Conservation (phyloP, 1,140 invertebrate genomes). For the Monochamus saltuarius region DNA sequence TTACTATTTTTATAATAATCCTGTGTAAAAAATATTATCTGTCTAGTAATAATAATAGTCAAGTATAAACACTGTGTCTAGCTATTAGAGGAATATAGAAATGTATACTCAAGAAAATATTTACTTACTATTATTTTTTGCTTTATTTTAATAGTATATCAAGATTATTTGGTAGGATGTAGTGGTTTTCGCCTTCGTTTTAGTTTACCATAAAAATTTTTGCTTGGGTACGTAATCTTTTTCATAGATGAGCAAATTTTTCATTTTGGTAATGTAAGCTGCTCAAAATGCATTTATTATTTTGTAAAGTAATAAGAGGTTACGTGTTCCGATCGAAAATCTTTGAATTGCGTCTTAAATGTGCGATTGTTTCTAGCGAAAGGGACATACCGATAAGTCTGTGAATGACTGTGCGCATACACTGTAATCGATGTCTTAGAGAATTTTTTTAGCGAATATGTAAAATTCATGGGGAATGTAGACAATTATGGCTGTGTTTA, state of each 20-base stretch:
- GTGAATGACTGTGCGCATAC: background rate
- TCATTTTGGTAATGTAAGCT: background rate
- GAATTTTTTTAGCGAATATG: slow-evolving; percentile 4
- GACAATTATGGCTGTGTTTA: slow-evolving; percentile 14
- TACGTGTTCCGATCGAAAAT: background rate
- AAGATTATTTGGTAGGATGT: background rate
- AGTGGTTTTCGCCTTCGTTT: background rate
- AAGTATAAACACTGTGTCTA: background rate
- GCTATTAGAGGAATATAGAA: background rate
- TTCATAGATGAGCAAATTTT: too few relatives aligned
- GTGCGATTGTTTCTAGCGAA: background rate
- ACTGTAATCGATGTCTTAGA: background rate
- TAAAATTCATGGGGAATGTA: slow-evolving; percentile 3
- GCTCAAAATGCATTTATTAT: background rate
- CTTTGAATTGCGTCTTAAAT: slow-evolving; percentile 1
- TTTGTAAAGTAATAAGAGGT: background rate
- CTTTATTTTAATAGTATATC: background rate
- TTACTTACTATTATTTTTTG: slow-evolving; percentile 3
- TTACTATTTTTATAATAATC: slow-evolving; percentile 10
- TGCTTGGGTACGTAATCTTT: too few relatives aligned
- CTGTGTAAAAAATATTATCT: background rate
- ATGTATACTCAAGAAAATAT: background rate
- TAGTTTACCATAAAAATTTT: background rate
- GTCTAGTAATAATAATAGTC: too few relatives aligned
- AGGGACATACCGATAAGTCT: background rate